Evolutionary conservation across 1,140 invertebrate species (phyloP).

Genomic region (Drosophila subobscura): DNA sequence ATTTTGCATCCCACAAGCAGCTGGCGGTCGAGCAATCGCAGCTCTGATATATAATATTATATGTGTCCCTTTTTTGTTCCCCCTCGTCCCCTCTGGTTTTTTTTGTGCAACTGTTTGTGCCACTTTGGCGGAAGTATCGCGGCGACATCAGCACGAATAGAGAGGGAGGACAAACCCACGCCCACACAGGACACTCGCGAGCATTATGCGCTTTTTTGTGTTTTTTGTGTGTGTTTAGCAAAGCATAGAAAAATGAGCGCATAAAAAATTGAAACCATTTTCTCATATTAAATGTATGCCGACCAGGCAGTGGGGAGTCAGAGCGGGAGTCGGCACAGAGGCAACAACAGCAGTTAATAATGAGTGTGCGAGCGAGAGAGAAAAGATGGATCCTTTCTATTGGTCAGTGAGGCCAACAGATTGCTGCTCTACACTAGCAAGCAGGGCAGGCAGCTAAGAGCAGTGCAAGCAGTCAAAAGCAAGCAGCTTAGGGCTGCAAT

Average conservation of each 20-base stretch:
- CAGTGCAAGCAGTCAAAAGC: too few species aligned
- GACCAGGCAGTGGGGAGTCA: constrained; percentile 33
- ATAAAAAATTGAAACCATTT: constrained; percentile 80
- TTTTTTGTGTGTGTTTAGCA: constrained; percentile 46
- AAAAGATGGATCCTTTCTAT: neutral
- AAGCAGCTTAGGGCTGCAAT: too few species aligned
- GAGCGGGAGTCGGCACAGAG: constrained; percentile 24
- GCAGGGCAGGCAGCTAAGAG: too few species aligned
- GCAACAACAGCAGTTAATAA: constrained; percentile 58
- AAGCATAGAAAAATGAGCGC: constrained; percentile 56
- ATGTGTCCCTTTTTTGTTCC: neutral
- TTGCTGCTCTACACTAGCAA: too few species aligned
- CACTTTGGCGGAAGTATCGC: constrained; percentile 79
- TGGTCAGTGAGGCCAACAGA: too few species aligned
- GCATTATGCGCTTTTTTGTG: constrained; percentile 34
- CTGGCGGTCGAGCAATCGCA: constrained; percentile 31
- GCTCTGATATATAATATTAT: constrained; percentile 34
- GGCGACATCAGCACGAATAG: constrained; percentile 65
- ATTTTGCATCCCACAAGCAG: constrained; percentile 30
- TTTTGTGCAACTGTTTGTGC: constrained; percentile 63
- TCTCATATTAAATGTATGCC: constrained; percentile 80
- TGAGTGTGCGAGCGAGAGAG: constrained; percentile 20
- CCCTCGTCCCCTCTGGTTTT: constrained; percentile 15
- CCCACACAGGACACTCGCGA: constrained; percentile 18
- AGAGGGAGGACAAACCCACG: constrained; percentile 9